phyloP scores from a whole-genome alignment of 2,888 invertebrate genomes.

The Pterobdella sp. region DNA sequence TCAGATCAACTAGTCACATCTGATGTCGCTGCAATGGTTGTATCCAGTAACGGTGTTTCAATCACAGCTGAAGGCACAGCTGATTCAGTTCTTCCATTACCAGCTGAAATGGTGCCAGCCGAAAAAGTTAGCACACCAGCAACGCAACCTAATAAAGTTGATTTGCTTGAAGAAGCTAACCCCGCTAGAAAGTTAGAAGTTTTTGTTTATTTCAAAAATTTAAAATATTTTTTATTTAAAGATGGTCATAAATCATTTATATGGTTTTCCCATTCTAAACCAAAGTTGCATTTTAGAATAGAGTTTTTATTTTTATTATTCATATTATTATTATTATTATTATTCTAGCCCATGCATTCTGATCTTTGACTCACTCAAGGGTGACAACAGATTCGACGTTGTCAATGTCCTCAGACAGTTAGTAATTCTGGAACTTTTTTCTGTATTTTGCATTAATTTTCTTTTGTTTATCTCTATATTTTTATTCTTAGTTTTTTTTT shows the following conservation, averaged over 20 bases:
- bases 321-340: too few species aligned
- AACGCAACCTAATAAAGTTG: too few species aligned
- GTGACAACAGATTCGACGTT: slow-evolving; percentile 70
- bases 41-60: background rate
- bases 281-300: too few species aligned
- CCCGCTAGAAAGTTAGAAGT: background rate
- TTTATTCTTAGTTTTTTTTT: too few species aligned
- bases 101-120: too few species aligned
- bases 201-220: background rate
- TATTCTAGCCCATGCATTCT: slow-evolving; percentile 86
- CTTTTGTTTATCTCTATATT: background rate
- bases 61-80: background rate
- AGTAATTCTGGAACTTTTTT: slow-evolving; percentile 20
- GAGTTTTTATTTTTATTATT: too few species aligned
- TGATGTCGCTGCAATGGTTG: background rate
- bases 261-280: background rate
- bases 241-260: too few species aligned
- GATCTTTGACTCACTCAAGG: slow-evolving; percentile 84
- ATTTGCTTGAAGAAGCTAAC: background rate
- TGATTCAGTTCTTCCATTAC: too few species aligned
- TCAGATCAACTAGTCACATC: background rate
- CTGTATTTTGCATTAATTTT: background rate
- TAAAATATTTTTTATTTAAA: background rate
- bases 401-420: slow-evolving; percentile 76
- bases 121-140: too few species aligned